phyloP scores from a whole-genome alignment of 2,113 vertebrate genomes.

The Apodemus speciosus region DNA sequence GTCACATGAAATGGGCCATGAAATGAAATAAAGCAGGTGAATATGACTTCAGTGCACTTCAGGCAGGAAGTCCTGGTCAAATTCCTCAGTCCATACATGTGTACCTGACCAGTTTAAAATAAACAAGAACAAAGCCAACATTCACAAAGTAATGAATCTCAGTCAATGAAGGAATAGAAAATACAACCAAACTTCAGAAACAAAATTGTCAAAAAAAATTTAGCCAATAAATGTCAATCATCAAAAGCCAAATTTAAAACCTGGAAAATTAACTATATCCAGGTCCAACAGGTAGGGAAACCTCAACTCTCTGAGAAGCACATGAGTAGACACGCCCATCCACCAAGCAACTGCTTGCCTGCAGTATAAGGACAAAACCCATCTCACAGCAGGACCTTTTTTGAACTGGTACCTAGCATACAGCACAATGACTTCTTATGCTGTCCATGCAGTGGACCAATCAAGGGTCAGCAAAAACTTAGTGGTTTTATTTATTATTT shows the following conservation, averaged over 20 bases:
- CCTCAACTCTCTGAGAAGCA: neutral
- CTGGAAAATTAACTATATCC: neutral
- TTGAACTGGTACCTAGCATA: neutral
- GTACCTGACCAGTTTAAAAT: neutral
- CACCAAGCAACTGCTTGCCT: neutral
- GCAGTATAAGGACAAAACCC: neutral
- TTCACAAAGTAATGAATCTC: neutral
- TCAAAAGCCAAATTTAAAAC: neutral
- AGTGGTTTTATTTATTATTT: too few species aligned
- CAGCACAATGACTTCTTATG: neutral
- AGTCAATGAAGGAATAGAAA: neutral
- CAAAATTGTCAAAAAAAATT: neutral
- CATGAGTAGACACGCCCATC: neutral
- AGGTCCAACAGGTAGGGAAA: neutral
- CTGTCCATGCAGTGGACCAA: neutral
- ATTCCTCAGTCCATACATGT: neutral
- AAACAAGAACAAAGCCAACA: neutral
- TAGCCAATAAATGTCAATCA: neutral
- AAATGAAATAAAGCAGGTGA: neutral
- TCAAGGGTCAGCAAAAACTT: neutral
- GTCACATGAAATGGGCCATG: neutral
- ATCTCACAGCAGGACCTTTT: neutral
- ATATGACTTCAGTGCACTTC: too few species aligned
- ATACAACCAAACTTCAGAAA: too few species aligned
- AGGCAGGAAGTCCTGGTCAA: neutral